phyloP scores from a whole-genome alignment of 2,888 invertebrate species.

The Dyspetes luteomarginatus region DNA sequence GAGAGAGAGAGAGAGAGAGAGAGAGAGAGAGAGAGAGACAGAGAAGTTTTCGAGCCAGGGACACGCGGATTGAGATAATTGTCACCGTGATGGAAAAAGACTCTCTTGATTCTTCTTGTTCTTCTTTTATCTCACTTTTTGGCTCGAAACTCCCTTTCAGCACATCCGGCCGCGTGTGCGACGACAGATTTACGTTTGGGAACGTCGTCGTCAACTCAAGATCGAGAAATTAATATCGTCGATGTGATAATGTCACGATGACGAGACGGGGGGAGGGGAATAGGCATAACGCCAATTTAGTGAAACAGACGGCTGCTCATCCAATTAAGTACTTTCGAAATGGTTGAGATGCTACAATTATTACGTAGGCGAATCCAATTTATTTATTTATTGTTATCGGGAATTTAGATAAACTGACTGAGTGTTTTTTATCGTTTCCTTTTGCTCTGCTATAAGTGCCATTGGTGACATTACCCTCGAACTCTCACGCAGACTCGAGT shows the following conservation, averaged over 20 bases:
- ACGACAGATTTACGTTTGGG: constrained; percentile 50
- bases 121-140: constrained; percentile 35
- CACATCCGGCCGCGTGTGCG: constrained; percentile 23
- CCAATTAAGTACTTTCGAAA: too few species aligned
- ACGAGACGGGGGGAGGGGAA: not conserved
- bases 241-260: constrained; percentile 53
- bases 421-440: too few species aligned
- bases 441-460: too few species aligned
- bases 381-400: too few species aligned
- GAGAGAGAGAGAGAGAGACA: constrained; percentile 3
- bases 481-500: too few species aligned
- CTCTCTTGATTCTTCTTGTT: constrained; percentile 5
- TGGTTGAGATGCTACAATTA: too few species aligned
- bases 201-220: constrained; percentile 29
- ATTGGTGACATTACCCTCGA: too few species aligned
- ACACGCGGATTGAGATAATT: constrained; percentile 65
- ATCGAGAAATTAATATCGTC: constrained; percentile 51
- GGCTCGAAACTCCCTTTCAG: constrained; percentile 22
- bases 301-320: too few species aligned
- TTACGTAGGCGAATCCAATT: too few species aligned
- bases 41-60: constrained; percentile 47
- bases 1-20: constrained; percentile 1
- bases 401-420: too few species aligned
- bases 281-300: too few species aligned
- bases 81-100: constrained; percentile 33